Percentiles rank a stretch among this genome's conserved stretches.
These are phyloP conservation scores for Octonoba sinensis DNA, from an alignment of 2,888 invertebrate genomes.

Conservation along the genomic window DNA sequence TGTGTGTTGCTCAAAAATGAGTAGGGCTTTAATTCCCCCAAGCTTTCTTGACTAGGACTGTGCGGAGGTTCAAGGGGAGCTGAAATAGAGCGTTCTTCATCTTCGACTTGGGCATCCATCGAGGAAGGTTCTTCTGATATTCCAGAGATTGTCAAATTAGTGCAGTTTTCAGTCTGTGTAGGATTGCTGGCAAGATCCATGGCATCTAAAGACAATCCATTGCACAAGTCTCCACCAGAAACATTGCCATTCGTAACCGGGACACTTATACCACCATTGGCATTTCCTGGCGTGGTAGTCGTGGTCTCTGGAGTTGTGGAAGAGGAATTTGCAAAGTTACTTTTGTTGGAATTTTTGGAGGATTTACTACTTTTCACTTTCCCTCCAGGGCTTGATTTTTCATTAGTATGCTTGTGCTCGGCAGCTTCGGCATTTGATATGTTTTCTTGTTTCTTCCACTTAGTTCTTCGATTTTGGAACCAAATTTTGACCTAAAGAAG, in stretches of 20 bases:
- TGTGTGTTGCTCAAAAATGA: slow-evolving; percentile 36
- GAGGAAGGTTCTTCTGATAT: slow-evolving; percentile 31
- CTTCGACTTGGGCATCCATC: slow-evolving; percentile 18
- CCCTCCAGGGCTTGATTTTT: slow-evolving; percentile 35
- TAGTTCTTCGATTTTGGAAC: slow-evolving; percentile 88
- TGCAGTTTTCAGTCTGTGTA: slow-evolving; percentile 24
- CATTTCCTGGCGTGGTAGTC: background rate
- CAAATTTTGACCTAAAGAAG: slow-evolving; percentile 87
- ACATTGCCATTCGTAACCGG: slow-evolving; percentile 38
- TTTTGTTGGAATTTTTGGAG: slow-evolving; percentile 45
- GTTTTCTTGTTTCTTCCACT: slow-evolving; percentile 94
- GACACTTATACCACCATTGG: background rate
- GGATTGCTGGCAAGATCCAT: slow-evolving; percentile 18
- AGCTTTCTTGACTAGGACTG: slow-evolving; percentile 44
- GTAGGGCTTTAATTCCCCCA: slow-evolving; percentile 23
- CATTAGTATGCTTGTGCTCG: slow-evolving; percentile 77
- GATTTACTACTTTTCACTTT: slow-evolving; percentile 58
- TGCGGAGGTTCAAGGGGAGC: slow-evolving; percentile 26
- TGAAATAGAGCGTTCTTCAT: slow-evolving; percentile 23
- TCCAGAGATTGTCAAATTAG: slow-evolving; percentile 9
- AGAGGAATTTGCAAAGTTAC: background rate
- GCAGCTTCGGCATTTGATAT: slow-evolving; percentile 89
- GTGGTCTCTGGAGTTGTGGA: slow-evolving; percentile 4
- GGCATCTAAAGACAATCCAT: slow-evolving; percentile 35
- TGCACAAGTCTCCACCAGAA: slow-evolving; percentile 29